Evolutionary conservation across 2,113 vertebrate species (phyloP), one percentile per base, ranked within the genome.

Genomic region (Stigmatopora nigra): DNA sequence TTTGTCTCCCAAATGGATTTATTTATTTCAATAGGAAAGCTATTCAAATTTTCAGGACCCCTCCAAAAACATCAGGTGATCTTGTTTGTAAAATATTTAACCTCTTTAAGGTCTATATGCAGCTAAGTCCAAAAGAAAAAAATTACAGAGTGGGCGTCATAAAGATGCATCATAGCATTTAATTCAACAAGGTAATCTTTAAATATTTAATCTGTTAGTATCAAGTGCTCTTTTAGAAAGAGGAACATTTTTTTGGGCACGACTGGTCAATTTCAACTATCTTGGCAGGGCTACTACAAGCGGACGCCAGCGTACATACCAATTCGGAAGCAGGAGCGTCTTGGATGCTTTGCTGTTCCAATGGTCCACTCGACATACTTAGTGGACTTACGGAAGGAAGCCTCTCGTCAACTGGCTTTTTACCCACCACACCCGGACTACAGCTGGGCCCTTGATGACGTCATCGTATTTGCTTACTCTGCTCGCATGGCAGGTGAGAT

Each of bases 351-450:
- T 0, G 78, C 92, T 0, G 93, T 95, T 0, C 93, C 93, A n/a
- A 95, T 96, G 94, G 94, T 93, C 11, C 94, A 96, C 85, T 96
- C 94, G 0, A 93, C 93, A 45, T 91, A 92, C 75, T 88, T 96
- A 45, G 59, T 96, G 3, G 93, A 95, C 79, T 87, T 96, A 36
- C 84, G 91, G 13, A 94, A 92, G 80, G 86, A 89, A 3, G 93
- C 92, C 0, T 87, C 93, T 49, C 82, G 78, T 49, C 69, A 79
- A 52, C 85, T 96, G 64, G 89, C 89, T 1, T 96, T 95, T 83
- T 89, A 93, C 75, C 94, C 94, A 0, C 93, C 94, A 0, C 91
- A 93, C 69, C 83, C 87, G 0, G 91, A 94, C 86, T 95, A 96
- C 75, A 91, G 82, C 67, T 92, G 94, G 92, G 66, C 93, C 46